These are phyloP conservation scores for Antitype chi DNA, from an alignment of 2,888 invertebrate genomes.

Conservation along the genomic window DNA sequence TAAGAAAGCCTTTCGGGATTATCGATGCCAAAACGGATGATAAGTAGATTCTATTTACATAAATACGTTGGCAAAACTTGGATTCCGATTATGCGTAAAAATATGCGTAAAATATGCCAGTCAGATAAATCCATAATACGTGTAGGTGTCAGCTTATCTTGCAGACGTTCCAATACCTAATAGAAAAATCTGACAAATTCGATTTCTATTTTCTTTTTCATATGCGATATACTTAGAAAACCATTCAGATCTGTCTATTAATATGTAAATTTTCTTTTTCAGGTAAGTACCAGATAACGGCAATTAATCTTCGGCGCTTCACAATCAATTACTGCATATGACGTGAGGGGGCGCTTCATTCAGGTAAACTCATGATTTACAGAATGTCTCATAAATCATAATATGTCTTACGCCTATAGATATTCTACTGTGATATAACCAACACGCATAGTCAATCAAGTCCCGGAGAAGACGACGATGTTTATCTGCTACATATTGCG, in stretches of 20 bases:
- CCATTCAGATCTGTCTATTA: slow-evolving; percentile 24
- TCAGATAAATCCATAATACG: slow-evolving; percentile 20
- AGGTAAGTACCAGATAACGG: slow-evolving; percentile 69
- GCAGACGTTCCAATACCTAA: slow-evolving; percentile 8
- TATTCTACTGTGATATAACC: slow-evolving; percentile 23
- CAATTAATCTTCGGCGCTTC: slow-evolving; percentile 61
- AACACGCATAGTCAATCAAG: slow-evolving; percentile 34
- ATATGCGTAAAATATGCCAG: slow-evolving; percentile 24
- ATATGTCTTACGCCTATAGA: slow-evolving; percentile 29
- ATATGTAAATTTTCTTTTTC: slow-evolving; percentile 65
- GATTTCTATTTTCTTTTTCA: slow-evolving; percentile 5
- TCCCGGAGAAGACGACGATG: not conserved
- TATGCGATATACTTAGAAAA: slow-evolving; percentile 5
- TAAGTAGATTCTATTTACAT: slow-evolving; percentile 13
- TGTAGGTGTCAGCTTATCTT: slow-evolving; percentile 23
- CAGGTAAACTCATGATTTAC: slow-evolving; percentile 63
- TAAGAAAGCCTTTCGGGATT: not conserved
- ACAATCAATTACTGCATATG: slow-evolving; percentile 59
- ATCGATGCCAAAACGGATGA: slow-evolving; percentile 10
- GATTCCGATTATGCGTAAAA: slow-evolving; percentile 31
- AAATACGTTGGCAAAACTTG: slow-evolving; percentile 17
- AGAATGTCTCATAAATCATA: slow-evolving; percentile 52
- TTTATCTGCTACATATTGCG: slow-evolving; percentile 18
- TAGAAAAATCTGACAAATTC: slow-evolving; percentile 12
- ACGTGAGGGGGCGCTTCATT: slow-evolving; percentile 48